phyloP scores from a whole-genome alignment of 1,140 invertebrate species.

The Polypedilum vanderplanki region DNA sequence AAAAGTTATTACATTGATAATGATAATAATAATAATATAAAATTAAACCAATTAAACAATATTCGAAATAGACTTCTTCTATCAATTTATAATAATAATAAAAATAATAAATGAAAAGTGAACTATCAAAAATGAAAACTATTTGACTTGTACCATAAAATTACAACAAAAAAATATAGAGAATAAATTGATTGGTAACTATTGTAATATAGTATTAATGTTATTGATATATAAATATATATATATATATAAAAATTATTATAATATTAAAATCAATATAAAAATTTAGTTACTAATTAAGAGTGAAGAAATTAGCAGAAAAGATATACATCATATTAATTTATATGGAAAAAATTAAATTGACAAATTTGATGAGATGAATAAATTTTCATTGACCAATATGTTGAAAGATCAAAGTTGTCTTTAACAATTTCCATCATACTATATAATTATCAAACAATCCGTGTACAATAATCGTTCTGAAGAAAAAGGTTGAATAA shows the following conservation, averaged over 20 bases:
- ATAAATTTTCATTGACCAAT: no score
- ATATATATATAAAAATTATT: background rate
- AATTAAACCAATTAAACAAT: background rate
- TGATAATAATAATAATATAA: background rate
- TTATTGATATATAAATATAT: background rate
- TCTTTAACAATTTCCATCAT: no score
- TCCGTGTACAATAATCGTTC: no score
- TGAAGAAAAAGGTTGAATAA: no score
- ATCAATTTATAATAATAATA: background rate
- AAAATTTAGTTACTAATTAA: no score
- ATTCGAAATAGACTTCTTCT: background rate
- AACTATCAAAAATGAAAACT: background rate
- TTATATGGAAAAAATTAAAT: no score
- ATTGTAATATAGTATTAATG: conserved; percentile 14
- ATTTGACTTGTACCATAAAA: background rate
- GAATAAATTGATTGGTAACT: background rate
- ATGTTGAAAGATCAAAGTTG: no score
- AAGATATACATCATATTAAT: no score
- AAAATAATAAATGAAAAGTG: background rate
- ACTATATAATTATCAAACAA: no score
- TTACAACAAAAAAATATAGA: background rate
- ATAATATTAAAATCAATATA: background rate
- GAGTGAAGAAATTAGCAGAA: no score
- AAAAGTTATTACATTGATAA: conserved; percentile 16
- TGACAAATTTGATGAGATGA: no score